Percentiles rank a stretch among this genome's conserved stretches.
Conservation (phyloP, 2,888 invertebrate species). For the Lysandra coridon region DNA sequence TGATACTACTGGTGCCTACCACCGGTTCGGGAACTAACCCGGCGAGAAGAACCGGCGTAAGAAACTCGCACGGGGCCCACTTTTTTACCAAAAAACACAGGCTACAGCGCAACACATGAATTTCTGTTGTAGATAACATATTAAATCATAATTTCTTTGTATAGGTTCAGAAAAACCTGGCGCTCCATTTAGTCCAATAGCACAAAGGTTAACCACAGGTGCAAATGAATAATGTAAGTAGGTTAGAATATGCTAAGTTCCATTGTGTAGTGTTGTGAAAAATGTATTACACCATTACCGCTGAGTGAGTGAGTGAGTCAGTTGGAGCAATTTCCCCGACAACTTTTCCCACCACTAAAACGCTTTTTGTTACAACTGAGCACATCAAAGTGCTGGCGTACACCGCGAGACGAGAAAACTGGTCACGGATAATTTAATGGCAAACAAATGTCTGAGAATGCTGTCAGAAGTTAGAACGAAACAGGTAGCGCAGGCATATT, state of each 20-base stretch:
- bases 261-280: constrained; percentile 26
- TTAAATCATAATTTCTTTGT: neutral
- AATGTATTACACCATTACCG: constrained; percentile 31
- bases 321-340: constrained; percentile 42
- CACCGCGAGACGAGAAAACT: constrained; percentile 32
- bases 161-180: neutral
- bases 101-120: neutral
- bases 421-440: neutral
- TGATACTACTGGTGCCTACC: no score
- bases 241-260: constrained; percentile 7
- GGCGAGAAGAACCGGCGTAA: no score
- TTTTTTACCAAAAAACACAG: no score
- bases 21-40: no score
- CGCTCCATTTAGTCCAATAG: neutral
- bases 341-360: constrained; percentile 41
- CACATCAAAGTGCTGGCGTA: constrained; percentile 40
- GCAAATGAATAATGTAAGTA: constrained; percentile 2
- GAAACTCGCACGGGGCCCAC: no score
- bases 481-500: no score
- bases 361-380: constrained; percentile 40
- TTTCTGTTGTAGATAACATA: neutral
- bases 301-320: constrained; percentile 35
- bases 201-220: constrained; percentile 1
- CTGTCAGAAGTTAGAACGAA: neutral
- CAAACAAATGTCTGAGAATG: no score